A percentile compares a stretch with the other conserved stretches of the same genome.
Conservation (phyloP, 1,140 invertebrate species). For the Chrysoperla carnea region DNA sequence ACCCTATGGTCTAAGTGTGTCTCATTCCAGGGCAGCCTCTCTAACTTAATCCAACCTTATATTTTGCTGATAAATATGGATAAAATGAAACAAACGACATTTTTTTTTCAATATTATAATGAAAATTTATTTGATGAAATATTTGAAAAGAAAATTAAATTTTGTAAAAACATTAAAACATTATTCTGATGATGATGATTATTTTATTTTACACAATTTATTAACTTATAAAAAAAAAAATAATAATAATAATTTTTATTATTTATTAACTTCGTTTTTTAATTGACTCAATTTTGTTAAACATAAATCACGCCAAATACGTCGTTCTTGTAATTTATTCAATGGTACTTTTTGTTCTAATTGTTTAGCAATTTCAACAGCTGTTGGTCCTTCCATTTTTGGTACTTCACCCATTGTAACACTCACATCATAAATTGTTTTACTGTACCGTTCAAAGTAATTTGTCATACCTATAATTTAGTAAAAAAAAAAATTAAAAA, state of each 20-base stretch:
- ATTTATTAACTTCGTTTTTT: constrained; percentile 45
- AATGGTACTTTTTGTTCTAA: constrained; percentile 56
- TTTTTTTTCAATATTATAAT: no score
- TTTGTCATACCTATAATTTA: constrained; percentile 46
- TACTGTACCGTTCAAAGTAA: constrained; percentile 57
- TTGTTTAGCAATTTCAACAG: constrained; percentile 42
- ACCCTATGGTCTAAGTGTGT: no score
- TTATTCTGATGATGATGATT: no score
- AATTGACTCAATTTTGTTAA: constrained; percentile 65
- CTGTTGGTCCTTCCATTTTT: constrained; percentile 46
- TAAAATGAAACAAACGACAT: no score
- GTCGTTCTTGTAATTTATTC: constrained; percentile 49
- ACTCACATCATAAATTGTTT: constrained; percentile 61
- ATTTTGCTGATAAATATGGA: no score
- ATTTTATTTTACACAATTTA: no score
- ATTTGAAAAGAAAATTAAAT: no score
- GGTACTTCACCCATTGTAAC: constrained; percentile 57
- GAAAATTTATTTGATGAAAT: no score
- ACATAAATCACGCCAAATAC: constrained; percentile 69
- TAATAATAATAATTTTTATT: not conserved
- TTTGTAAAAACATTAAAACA: no score
- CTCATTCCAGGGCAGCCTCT: no score
- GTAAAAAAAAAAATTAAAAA: constrained; percentile 7
- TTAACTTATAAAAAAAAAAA: no score
- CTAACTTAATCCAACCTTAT: no score